phyloP scores from a whole-genome alignment of 2,113 vertebrate species.

The Petrocephalus microphthalmus region DNA sequence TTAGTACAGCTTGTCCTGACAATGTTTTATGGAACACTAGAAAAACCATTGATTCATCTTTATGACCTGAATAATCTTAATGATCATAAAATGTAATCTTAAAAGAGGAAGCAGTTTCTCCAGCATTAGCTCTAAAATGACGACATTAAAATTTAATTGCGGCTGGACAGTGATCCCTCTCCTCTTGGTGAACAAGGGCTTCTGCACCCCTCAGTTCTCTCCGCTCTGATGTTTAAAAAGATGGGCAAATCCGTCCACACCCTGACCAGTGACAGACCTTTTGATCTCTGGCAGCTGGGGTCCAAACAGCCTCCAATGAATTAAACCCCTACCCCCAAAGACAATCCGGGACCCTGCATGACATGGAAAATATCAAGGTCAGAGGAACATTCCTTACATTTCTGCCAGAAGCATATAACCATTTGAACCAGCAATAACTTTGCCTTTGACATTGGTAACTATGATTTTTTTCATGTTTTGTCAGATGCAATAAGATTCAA shows the following conservation, averaged over 20 bases:
- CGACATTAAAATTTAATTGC: background rate
- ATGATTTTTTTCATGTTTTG: background rate
- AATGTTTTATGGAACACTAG: background rate
- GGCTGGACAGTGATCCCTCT: background rate
- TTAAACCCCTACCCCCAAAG: background rate
- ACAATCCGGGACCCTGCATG: background rate
- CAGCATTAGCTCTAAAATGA: background rate
- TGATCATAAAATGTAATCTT: slow-evolving; percentile 3
- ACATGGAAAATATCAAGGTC: background rate
- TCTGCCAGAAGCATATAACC: background rate
- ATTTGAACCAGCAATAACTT: background rate
- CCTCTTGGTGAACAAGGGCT: background rate
- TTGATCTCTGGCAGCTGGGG: background rate
- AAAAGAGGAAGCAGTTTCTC: background rate
- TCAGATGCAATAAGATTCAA: slow-evolving; percentile 5
- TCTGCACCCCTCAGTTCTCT: background rate
- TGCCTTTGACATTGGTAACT: background rate
- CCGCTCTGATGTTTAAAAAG: background rate
- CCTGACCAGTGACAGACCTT: background rate
- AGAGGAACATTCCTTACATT: background rate
- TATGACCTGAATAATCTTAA: background rate
- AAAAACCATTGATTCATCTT: slow-evolving; percentile 2
- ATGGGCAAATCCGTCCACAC: background rate
- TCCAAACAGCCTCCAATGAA: background rate
- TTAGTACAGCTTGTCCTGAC: background rate